Base-by-base conservation (phyloP, 2,888 invertebrate species). In the Scaptomyza polygonia region DNA sequence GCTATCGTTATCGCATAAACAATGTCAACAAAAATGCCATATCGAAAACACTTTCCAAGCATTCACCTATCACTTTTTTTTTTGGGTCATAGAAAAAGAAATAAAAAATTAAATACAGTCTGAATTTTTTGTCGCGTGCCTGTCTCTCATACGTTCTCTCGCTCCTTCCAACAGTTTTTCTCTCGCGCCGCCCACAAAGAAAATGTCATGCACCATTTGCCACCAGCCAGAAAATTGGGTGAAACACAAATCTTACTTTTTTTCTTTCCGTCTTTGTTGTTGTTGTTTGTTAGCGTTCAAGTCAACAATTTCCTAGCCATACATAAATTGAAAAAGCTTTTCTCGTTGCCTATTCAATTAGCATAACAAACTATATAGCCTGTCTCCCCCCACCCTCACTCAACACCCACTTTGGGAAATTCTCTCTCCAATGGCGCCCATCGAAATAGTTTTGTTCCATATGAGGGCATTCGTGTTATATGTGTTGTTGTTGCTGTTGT, bases 171-270 rank as follows among this genome's bases (percentile, higher is more conserved):
- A 2, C 21, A 21, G 1, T 12, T 7, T 11, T 6, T 5, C 30
- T 18, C 29, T 12, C 7, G 6, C 44, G 43, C 42, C 51, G 36
- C 65, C 27, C 67, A 66, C 62, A 62, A 43, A 3, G 65, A 68
- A 66, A 77, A 68, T 84, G 84, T 84, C 84, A 84, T 86, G 77
- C 79, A 58, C 67, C 72, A 74, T 51, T 39, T 59, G 76, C 72
- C 61, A 40, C 61, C 63, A 86, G 79, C 85, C 85, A 76, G 79
- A 88, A 88, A 85, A 81, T 85, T 88, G 85, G 85, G 88, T 86
- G 87, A 88, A 88, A 86, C n/a, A 88, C 86, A 75, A 75, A 72
- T 66, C 32, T 5, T 36, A 36, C 9, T 3, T 36, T 67, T 68
- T 62, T 69, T 27, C 39, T 59, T 48, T 43, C 7, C 43, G 32